Evolutionary conservation across 2,888 invertebrate species (phyloP), one percentile per base, ranked within the genome.

Genomic region (Corythucha ciliata): DNA sequence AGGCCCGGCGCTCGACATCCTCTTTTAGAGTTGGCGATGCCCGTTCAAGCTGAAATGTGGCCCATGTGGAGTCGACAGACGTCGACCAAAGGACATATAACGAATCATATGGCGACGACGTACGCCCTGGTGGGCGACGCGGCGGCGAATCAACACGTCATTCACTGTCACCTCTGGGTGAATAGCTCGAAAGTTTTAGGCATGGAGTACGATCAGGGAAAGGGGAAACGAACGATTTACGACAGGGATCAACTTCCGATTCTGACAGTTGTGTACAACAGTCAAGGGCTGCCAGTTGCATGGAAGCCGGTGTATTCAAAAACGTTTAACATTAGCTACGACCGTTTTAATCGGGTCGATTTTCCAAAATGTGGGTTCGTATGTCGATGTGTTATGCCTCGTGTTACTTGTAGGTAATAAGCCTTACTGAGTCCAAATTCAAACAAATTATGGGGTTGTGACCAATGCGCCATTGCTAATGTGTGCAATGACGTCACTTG

Each of bases 121-220:
- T 89, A 87, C 65, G 83, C 81, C 59, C 70, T 89, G 36, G 83
- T 87, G 0, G 89, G 88, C 3, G 89, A 89, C 65, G 87, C 87
- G 1, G 62, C 62, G 4, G 77, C 87, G 56, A 86, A 83, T 1
- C 86, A 88, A 62, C 87, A 88, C 68, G 88, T 86, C 1, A 69
- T 89, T 2, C 85, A 61, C 37, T 57, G 59, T 26, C 61, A 63
- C 48, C 54, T 67, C 4, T 62, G 65, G 62, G 89, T 94, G 4
- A 96, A 96, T 67, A 84, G 87, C 58, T 83, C 87, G 4, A 79
- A 89, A 62, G 81, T 92, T 1, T 73, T 96, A 27, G 89, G 90
- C 14, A 83, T 94, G 44, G 91, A 93, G 68, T 93, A 91, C 64
- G 91, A 96, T 66, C 88, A 92, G 66, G 85, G 85, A 56, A 83